Percentiles rank a stretch among this genome's conserved stretches.
These are phyloP conservation scores for Spongilla lacustris DNA, from an alignment of 37 sponge, comb jelly and placozoan species.

Conservation along the genomic window DNA sequence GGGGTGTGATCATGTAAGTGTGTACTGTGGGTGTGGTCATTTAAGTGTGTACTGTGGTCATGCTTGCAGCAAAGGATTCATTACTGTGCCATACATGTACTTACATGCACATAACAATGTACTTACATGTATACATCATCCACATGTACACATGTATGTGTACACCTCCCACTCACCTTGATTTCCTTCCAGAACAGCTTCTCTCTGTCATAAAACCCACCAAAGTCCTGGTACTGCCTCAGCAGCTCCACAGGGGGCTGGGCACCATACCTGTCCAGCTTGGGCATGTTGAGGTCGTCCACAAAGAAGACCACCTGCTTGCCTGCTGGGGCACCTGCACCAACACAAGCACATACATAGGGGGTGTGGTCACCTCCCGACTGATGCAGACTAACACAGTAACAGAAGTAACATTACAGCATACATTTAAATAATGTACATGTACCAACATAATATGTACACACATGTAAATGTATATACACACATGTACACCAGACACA, in stretches of 20 bases:
- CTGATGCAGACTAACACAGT: too few species aligned
- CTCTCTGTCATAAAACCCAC: constrained; percentile 95
- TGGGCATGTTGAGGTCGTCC: constrained; percentile 99
- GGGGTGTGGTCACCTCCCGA: not conserved
- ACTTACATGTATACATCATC: not conserved
- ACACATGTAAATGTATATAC: too few species aligned
- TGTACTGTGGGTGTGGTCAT: not conserved
- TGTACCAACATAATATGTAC: too few species aligned
- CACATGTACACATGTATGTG: not conserved
- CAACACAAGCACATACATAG: too few species aligned
- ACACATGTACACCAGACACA: too few species aligned
- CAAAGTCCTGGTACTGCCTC: constrained; percentile 93
- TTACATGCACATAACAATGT: not conserved
- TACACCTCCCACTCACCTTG: constrained; percentile 33
- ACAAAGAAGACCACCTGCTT: constrained; percentile 94
- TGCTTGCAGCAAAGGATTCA: too few species aligned
- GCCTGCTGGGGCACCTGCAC: constrained; percentile 93
- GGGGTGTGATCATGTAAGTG: constrained; percentile 4
- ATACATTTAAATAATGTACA: too few species aligned
- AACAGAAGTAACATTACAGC: too few species aligned
- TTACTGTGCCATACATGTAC: not conserved
- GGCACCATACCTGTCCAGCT: constrained; percentile 97
- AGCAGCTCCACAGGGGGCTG: constrained; percentile 96
- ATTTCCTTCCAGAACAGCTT: constrained; percentile 97
- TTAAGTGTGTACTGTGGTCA: not conserved